Evolutionary conservation across 2,888 invertebrate genomes (phyloP), one percentile per base, ranked within the genome.

Genomic region (Perizoma flavofasciatum): DNA sequence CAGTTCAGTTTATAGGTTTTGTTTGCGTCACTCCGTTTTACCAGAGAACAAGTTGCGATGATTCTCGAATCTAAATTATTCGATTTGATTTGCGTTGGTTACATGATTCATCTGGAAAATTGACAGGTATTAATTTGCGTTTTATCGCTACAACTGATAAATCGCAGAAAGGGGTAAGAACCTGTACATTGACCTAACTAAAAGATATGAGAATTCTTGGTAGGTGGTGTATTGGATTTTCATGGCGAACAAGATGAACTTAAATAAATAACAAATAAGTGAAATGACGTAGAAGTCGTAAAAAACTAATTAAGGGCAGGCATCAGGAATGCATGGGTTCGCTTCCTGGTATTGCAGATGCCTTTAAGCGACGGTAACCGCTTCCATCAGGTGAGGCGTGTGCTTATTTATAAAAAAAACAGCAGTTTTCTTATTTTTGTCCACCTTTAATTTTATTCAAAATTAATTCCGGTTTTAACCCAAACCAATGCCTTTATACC

Each of bases 1-100:
- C 61, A 61, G 62, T 59, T 51, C 41, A 46, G 49, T 46, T 46
- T 46, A 46, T 34, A 46, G 46, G 33, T 44, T 34, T 46, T 46
- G 34, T 32, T 37, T 44, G 45, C 34, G 41, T 51, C 50, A 50
- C 33, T 41, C n/a, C 9, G 41, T 35, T 61, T 53, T 56, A 49
- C 22, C 39, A 7, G 32, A 10, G 40, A 11, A 33, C 33, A 9
- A 33, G 46, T n/a, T 9, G 47, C 37, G 47, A 51, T 55, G 40
- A 32, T 43, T 59, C 45, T 59, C 48, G 48, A 48, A 45, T 9
- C 46, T 33, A 46, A 5, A 9, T 0, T 33, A 6, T 34, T 6
- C 7, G 35, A 35, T 37, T 35, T 22, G 45, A 11, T 52, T 45
- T 45, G 44, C 37, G 35, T 32, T 37, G 46, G 47, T 9, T 45